Percentiles rank a stretch among this genome's conserved stretches.
phyloP scores from a whole-genome alignment of 2,113 vertebrate genomes.

The Chionomys nivalis region DNA sequence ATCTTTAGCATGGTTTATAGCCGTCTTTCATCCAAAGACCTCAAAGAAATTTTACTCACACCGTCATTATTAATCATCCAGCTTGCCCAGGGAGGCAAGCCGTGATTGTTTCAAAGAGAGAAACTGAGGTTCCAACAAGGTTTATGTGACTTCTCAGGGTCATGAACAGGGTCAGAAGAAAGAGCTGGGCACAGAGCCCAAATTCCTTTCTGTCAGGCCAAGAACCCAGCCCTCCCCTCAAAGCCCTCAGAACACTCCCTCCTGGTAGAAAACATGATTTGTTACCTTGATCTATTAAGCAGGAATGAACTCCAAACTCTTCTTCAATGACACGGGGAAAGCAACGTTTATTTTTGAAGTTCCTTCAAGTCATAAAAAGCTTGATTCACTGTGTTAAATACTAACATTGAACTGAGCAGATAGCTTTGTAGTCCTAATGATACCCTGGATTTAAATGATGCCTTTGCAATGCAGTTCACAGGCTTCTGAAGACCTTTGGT shows the following conservation, averaged over 20 bases:
- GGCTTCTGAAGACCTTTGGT: constrained; percentile 41
- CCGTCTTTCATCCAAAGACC: constrained; percentile 78
- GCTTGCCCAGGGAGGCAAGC: constrained; percentile 53
- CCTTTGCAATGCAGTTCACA: constrained; percentile 31
- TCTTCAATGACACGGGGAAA: constrained; percentile 51
- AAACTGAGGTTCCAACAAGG: constrained; percentile 71
- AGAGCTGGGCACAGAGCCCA: constrained; percentile 60
- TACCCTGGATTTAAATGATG: constrained; percentile 55
- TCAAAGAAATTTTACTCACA: constrained; percentile 76
- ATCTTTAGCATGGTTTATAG: constrained; percentile 71
- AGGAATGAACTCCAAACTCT: constrained; percentile 66
- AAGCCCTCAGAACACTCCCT: constrained; percentile 48
- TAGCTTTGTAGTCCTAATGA: constrained; percentile 73
- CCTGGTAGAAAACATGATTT: constrained; percentile 55
- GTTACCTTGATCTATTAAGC: constrained; percentile 61
- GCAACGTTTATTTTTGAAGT: constrained; percentile 73
- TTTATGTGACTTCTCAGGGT: constrained; percentile 64
- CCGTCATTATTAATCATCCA: constrained; percentile 72
- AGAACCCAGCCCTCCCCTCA: not conserved
- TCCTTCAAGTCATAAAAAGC: constrained; percentile 72
- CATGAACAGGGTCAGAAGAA: constrained; percentile 42
- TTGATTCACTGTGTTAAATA: constrained; percentile 70
- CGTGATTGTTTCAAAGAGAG: constrained; percentile 63
- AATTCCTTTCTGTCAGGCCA: constrained; percentile 54
- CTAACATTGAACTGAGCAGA: constrained; percentile 52